Conservation (phyloP, 1,140 invertebrate genomes). For the Propsilocerus akamusi region DNA sequence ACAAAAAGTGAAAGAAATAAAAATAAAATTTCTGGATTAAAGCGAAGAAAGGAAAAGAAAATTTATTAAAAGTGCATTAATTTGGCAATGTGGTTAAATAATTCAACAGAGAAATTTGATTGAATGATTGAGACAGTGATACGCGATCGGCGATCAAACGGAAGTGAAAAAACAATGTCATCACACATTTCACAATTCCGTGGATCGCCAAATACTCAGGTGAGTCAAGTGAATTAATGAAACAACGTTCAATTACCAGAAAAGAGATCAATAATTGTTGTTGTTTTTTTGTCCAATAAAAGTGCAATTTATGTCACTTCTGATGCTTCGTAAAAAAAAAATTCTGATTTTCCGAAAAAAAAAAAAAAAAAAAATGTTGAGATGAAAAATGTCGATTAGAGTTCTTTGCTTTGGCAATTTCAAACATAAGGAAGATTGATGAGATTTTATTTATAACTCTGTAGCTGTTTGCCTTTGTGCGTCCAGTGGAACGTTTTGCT, state of each 20-base stretch:
- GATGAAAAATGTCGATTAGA: neutral
- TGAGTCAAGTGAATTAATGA: slow-evolving; percentile 15
- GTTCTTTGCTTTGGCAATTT: neutral
- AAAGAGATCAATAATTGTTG: neutral
- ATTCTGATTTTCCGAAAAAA: neutral
- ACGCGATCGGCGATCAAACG: slow-evolving; percentile 9
- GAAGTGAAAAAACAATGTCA: slow-evolving; percentile 41
- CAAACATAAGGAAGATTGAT: neutral
- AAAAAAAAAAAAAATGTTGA: neutral
- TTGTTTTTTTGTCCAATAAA: neutral
- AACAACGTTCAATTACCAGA: neutral
- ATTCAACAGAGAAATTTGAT: neutral
- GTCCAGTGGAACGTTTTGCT: too few species aligned
- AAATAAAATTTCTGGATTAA: slow-evolving; percentile 3
- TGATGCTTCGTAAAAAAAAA: neutral
- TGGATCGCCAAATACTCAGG: slow-evolving; percentile 43
- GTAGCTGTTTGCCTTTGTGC: too few species aligned
- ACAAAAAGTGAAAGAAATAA: slow-evolving; percentile 5
- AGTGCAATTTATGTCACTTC: neutral
- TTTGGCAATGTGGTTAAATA: too few species aligned
- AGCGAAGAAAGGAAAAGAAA: slow-evolving; percentile 7
- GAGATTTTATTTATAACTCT: neutral
- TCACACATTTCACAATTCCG: slow-evolving; percentile 39
- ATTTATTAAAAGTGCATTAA: too few species aligned
- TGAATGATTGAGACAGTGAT: slow-evolving; percentile 9